Conservation (phyloP, 2,113 vertebrate genomes). For the Tympanuchus pallidicinctus region DNA sequence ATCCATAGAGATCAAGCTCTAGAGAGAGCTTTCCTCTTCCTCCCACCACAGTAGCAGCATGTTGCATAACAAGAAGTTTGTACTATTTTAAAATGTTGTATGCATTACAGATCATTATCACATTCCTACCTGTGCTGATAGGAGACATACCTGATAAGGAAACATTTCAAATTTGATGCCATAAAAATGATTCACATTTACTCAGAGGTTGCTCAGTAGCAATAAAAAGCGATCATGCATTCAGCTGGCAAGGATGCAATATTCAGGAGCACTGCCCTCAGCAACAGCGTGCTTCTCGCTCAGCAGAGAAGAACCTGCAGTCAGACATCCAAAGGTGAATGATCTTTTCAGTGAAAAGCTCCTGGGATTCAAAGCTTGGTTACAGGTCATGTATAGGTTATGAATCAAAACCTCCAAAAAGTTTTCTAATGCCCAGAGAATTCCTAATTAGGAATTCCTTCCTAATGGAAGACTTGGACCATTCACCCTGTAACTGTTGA, state of each 20-base stretch:
- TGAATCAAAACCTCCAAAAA: background rate
- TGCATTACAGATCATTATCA: constrained; percentile 29
- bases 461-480: background rate
- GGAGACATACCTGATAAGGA: constrained; percentile 35
- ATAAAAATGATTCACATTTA: constrained; percentile 68
- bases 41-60: background rate
- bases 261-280: background rate
- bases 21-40: background rate
- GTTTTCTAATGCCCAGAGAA: background rate
- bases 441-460: background rate
- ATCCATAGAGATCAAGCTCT: background rate
- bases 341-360: background rate
- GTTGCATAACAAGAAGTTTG: background rate
- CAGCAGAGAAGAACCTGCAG: background rate
- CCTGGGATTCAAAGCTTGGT: background rate
- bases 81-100: constrained; percentile 26
- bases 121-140: constrained; percentile 32
- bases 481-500: background rate
- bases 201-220: constrained; percentile 47
- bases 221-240: constrained; percentile 60
- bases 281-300: background rate
- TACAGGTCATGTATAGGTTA: background rate
- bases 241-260: background rate
- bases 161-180: constrained; percentile 41
- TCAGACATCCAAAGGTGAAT: background rate